Conservation (phyloP, 2,888 invertebrate species). For the Ormyrus nitidulus region DNA sequence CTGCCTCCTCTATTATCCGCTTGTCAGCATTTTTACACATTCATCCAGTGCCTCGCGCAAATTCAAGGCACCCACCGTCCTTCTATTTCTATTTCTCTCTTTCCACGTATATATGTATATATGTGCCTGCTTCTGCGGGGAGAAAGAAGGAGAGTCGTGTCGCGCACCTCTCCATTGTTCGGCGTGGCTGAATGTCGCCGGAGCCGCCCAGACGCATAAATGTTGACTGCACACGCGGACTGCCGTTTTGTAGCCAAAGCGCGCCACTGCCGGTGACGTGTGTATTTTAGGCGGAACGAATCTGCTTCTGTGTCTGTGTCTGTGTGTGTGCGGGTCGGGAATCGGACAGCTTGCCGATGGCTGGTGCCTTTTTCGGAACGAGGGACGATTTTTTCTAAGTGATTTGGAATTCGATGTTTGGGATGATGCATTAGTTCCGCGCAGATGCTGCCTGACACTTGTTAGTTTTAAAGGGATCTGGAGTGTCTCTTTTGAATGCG, state of each 20-base stretch:
- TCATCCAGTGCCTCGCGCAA: constrained; percentile 64
- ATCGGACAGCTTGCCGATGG: no score
- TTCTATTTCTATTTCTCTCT: constrained; percentile 7
- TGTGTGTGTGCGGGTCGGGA: neutral
- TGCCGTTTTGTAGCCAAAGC: no score
- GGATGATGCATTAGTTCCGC: no score
- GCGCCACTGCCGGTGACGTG: no score
- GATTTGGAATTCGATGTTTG: no score
- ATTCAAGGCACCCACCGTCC: neutral
- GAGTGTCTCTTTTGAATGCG: no score
- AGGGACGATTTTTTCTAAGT: no score
- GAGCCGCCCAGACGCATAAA: neutral
- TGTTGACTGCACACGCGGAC: no score
- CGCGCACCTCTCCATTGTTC: constrained; percentile 38
- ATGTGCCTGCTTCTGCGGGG: neutral
- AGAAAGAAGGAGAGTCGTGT: neutral
- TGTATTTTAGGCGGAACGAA: neutral
- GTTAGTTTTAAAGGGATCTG: no score
- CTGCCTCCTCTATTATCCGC: constrained; percentile 76
- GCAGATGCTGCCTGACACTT: no score
- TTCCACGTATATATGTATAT: neutral
- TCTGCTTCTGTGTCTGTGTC: neutral
- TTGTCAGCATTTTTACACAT: constrained; percentile 76
- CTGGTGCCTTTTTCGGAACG: no score
- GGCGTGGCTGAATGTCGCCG: constrained; percentile 19